These are phyloP conservation scores for Yponomeuta sedellus DNA, from an alignment of 2,888 invertebrate genomes.

Conservation along the genomic window DNA sequence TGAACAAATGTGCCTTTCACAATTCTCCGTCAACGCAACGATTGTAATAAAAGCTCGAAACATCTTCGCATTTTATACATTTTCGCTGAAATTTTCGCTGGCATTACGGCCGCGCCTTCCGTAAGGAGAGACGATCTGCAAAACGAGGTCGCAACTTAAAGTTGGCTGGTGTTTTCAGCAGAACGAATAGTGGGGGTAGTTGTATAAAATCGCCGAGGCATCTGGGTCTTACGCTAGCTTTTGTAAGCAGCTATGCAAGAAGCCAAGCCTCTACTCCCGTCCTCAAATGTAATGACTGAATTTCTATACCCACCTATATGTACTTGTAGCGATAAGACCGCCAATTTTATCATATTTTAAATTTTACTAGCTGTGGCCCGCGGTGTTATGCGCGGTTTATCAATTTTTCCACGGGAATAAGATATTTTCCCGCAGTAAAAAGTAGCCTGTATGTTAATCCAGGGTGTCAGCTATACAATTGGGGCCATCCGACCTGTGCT, in stretches of 20 bases:
- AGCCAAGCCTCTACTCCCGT: background rate
- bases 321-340: background rate
- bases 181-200: conserved; percentile 14
- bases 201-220: conserved; percentile 14
- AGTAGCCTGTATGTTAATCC: too few species aligned
- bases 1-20: background rate
- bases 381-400: too few species aligned
- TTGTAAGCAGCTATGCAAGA: conserved; percentile 10
- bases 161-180: conserved; percentile 5
- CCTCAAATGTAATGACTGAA: background rate
- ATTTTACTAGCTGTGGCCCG: too few species aligned
- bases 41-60: background rate
- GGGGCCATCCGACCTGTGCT: too few species aligned
- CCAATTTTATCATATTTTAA: too few species aligned
- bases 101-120: background rate
- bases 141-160: conserved; percentile 11
- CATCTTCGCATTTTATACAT: background rate
- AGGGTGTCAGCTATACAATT: too few species aligned
- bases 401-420: too few species aligned
- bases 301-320: background rate
- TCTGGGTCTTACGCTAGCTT: conserved; percentile 8
- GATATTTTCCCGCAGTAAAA: too few species aligned
- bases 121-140: background rate
- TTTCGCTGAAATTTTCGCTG: background rate
- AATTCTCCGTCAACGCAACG: background rate